Conservation (phyloP, 2,113 vertebrate genomes). For the Crotalus viridis region DNA sequence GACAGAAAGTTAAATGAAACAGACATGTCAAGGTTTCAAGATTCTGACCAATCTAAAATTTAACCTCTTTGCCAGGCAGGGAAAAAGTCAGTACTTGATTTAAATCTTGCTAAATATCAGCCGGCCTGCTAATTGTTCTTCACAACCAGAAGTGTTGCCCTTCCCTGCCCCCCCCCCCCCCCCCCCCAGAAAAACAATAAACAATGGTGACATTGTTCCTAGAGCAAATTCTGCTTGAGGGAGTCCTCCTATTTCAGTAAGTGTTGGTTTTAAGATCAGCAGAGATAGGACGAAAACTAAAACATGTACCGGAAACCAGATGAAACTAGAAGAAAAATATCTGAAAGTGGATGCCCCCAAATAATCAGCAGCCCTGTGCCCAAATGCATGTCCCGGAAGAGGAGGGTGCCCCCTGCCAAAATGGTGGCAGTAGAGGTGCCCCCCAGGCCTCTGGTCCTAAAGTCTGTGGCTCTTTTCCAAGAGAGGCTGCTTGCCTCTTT, state of each 20-base stretch:
- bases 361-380: neutral
- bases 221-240: neutral
- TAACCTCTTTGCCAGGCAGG: neutral
- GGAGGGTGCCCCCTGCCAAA: neutral
- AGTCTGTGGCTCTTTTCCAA: neutral
- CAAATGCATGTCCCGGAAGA: neutral
- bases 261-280: neutral
- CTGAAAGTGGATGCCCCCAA: neutral
- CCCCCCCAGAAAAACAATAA: neutral
- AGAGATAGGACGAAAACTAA: neutral
- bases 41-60: neutral
- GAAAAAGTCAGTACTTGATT: too few relatives aligned
- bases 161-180: rapidly evolving
- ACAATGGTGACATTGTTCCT: neutral
- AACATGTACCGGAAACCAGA: neutral
- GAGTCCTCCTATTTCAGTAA: neutral
- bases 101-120: neutral
- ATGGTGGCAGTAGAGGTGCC: rapidly evolving
- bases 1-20: neutral
- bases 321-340: neutral
- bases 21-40: neutral
- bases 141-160: neutral
- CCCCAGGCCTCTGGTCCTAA: neutral
- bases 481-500: neutral
- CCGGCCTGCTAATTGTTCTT: neutral